A percentile compares a stretch with the other conserved stretches of the same genome.
phyloP scores from a whole-genome alignment of 2,888 invertebrate species.

The Drosophila koepferae region DNA sequence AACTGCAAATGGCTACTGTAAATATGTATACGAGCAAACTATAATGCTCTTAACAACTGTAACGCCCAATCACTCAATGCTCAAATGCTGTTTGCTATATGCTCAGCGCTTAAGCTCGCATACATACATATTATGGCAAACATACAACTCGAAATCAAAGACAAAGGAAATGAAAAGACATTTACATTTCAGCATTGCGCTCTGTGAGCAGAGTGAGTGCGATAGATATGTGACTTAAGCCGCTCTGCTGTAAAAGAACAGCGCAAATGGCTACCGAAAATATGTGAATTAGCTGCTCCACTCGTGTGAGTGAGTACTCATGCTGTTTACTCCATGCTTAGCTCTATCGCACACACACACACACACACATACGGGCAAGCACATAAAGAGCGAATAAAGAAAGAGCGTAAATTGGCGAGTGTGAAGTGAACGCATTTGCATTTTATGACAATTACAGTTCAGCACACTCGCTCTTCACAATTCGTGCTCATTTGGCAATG shows the following conservation, averaged over 20 bases:
- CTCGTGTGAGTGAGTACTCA: too few species aligned
- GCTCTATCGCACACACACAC: not conserved
- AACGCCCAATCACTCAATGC: not conserved
- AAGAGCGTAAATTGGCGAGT: not conserved
- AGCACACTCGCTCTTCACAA: not conserved
- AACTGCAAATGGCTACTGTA: not conserved
- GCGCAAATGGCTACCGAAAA: not conserved
- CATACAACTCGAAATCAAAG: not conserved
- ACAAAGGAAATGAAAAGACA: not conserved
- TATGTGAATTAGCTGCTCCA: not conserved
- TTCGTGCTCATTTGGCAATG: not conserved
- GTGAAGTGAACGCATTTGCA: not conserved
- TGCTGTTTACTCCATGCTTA: too few species aligned
- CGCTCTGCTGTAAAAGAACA: not conserved
- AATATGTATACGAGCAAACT: not conserved
- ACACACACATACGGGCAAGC: too few species aligned
- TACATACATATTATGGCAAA: not conserved
- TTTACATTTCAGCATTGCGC: not conserved
- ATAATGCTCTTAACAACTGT: not conserved
- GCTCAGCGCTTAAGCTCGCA: not conserved
- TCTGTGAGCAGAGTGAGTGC: not conserved
- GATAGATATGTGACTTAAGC: not conserved
- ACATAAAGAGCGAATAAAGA: not conserved
- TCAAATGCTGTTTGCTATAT: not conserved
- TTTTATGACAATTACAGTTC: not conserved